Evolutionary conservation across 2,113 vertebrate species (phyloP).

Genomic region (Ginglymostoma cirratum): DNA sequence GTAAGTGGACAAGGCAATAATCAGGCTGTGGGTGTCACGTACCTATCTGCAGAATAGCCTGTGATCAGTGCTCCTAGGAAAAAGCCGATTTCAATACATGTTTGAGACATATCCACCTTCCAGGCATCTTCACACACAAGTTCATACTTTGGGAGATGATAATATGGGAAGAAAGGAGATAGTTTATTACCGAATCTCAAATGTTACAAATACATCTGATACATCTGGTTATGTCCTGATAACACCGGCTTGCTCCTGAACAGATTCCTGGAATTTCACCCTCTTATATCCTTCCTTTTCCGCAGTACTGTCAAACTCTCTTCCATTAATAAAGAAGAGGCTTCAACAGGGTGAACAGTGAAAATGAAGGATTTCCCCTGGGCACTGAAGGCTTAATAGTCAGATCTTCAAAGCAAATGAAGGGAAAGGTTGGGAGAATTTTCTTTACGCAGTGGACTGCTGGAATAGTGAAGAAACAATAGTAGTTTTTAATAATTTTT

Average conservation of each 20-base stretch:
- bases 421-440: too few relatives aligned
- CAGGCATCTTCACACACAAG: constrained; percentile 77
- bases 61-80: constrained; percentile 74
- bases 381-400: too few relatives aligned
- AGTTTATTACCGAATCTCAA: neutral
- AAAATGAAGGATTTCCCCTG: too few relatives aligned
- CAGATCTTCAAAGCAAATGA: too few relatives aligned
- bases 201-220: neutral
- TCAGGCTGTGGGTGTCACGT: constrained; percentile 22
- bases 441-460: too few relatives aligned
- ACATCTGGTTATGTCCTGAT: neutral
- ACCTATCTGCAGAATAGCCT: constrained; percentile 92
- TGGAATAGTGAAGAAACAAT: too few relatives aligned
- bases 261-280: neutral
- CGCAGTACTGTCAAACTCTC: neutral
- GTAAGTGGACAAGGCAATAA: neutral
- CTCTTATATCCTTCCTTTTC: neutral
- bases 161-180: constrained; percentile 30
- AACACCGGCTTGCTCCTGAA: neutral
- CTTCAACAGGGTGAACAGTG: neutral
- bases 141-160: constrained; percentile 67
- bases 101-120: constrained; percentile 83
- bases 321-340: neutral
- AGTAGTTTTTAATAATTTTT: too few relatives aligned
- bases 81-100: constrained; percentile 80